These are phyloP conservation scores for Xerus rutilus DNA, from an alignment of 2,797 vertebrate genomes.

Conservation along the genomic window DNA sequence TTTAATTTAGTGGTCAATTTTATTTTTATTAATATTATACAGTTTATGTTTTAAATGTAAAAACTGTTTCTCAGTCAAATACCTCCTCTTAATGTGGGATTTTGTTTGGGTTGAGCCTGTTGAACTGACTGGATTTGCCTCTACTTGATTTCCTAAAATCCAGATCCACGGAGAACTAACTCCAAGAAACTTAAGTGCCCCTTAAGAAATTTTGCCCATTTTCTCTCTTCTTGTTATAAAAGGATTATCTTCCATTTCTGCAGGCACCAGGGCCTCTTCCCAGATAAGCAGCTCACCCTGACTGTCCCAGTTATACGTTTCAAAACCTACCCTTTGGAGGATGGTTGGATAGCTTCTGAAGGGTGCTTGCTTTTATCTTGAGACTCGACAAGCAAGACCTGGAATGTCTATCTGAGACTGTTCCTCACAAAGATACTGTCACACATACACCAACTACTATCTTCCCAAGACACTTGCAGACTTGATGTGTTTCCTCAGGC, in stretches of 20 bases:
- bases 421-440: conserved; percentile 18
- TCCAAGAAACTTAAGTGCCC: background rate
- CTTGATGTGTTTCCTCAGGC: background rate
- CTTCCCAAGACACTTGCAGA: conserved; percentile 14
- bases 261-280: background rate
- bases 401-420: background rate
- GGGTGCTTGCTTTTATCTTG: conserved; percentile 60
- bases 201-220: background rate
- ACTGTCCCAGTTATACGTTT: background rate
- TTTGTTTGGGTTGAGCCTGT: background rate
- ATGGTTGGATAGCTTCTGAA: background rate
- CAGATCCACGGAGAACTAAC: background rate
- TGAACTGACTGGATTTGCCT: background rate
- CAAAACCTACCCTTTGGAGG: conserved; percentile 16
- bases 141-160: background rate
- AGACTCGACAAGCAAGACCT: conserved; percentile 45
- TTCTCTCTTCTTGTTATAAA: conserved; percentile 30
- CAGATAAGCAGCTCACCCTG: conserved; percentile 36
- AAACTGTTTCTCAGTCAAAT: conserved; percentile 34
- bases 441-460: background rate
- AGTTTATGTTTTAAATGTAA: conserved; percentile 51
- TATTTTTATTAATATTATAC: background rate
- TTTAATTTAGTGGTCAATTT: background rate
- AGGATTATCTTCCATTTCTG: conserved; percentile 11
- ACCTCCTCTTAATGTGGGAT: background rate